Percentiles rank a stretch among this genome's conserved stretches.
These are phyloP conservation scores for Cheilosia pagana DNA, from an alignment of 2,888 invertebrate genomes.

Conservation along the genomic window DNA sequence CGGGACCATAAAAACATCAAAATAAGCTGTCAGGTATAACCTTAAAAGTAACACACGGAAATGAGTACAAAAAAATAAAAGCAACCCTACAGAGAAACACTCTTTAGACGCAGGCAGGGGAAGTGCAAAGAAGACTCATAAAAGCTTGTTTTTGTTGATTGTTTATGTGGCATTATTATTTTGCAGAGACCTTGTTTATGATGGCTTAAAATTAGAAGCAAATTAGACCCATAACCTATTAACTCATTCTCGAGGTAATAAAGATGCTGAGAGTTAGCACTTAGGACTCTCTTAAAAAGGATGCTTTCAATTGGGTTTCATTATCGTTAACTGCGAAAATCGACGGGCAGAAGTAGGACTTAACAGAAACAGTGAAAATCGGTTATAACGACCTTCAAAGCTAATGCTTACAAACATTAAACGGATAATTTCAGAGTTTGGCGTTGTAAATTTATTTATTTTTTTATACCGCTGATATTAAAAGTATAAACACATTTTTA, in stretches of 20 bases:
- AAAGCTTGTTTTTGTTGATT: background rate
- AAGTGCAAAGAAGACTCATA: background rate
- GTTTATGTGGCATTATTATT: slow-evolving; percentile 6
- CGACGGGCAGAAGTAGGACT: no score
- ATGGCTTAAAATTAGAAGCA: background rate
- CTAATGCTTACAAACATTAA: no score
- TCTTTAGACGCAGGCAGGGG: background rate
- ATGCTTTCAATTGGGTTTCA: no score
- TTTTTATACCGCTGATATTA: no score
- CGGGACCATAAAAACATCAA: background rate
- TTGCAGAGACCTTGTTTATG: background rate
- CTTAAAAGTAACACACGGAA: background rate
- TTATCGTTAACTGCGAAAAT: no score
- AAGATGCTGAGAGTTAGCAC: no score
- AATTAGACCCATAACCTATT: slow-evolving; percentile 4
- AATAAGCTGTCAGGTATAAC: slow-evolving; percentile 1
- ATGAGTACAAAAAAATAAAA: background rate
- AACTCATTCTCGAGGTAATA: background rate
- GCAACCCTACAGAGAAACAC: background rate
- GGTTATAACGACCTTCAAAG: no score
- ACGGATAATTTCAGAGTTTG: no score
- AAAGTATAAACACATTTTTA: no score
- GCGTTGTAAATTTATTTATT: no score
- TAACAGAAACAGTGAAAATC: no score
- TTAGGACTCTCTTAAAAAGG: no score